Base-by-base conservation (phyloP, 2,888 invertebrate species). In the Antitype chi region DNA sequence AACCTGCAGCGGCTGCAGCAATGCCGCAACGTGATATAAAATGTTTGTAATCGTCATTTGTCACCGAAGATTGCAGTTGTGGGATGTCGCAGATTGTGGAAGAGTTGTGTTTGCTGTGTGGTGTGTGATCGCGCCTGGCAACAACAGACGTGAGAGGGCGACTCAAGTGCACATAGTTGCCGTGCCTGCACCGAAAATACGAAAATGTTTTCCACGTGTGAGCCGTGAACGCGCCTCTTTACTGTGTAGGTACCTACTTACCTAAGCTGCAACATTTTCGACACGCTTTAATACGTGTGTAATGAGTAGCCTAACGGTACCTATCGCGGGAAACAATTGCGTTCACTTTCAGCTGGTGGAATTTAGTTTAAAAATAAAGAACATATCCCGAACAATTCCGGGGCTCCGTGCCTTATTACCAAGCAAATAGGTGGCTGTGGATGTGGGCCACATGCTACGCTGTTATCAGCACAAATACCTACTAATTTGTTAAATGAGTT, bases 201-300 rank as follows among this genome's bases (percentile, higher is more conserved):
- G 25, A 71, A 64, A 72, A 72, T 20, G 15, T 69, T 66, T 47
- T 47, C 11, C 3, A 47, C 67, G n/a, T 25, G 1, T 49, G 53
- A 38, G 38, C 38, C 59, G 53, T 25, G 49, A 47, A 32, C 47
- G 43, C 55, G 67, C 32, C 38, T 28, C 49, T 32, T 23, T 55
- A 32, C 52, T 52, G 32, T 32, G 38, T n/a, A n/a, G n/a, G n/a
- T 53, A 63, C 59, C 17, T 57, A 62, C 49, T 80, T 70, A 74
- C 55, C 43, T 64, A 69, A 68, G 64, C 80, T 73, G 68, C 73
- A 63, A 74, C 38, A 60, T 60, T 77, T 70, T 57, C 70, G 81
- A 76, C 76, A 78, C 84, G 81, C 70, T 78, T 76, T 74, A 74
- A 81, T 83, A 85, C 52, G 84, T 74, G 84, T 81, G 74, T 81